A percentile compares a stretch with the other conserved stretches of the same genome.
Evolutionary conservation across 2,797 vertebrate genomes (phyloP).

Genomic region (Poliocrania exsul): DNA sequence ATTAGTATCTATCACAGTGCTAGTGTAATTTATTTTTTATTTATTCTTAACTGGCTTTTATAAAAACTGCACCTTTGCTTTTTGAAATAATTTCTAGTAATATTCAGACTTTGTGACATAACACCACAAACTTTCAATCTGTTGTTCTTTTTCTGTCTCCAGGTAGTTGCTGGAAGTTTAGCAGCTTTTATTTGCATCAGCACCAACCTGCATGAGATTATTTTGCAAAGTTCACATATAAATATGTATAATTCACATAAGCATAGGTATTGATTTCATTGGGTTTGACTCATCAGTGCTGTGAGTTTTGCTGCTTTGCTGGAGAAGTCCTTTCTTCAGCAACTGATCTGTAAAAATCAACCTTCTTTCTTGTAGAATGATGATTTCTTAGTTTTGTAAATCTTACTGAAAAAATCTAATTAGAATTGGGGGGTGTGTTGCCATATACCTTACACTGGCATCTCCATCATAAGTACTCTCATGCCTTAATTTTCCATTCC

Average conservation of each 20-base stretch:
- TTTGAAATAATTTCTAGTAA: background rate
- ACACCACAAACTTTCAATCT: background rate
- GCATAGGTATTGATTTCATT: background rate
- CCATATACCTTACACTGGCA: fast-evolving
- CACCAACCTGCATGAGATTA: background rate
- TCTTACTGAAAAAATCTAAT: background rate
- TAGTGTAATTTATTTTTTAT: background rate
- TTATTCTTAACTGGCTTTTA: background rate
- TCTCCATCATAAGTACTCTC: background rate
- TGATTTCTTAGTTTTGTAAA: background rate
- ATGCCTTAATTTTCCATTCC: background rate
- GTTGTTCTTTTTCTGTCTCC: background rate
- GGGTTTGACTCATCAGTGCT: background rate
- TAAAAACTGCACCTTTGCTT: background rate
- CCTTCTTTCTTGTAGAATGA: background rate
- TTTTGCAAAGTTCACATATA: background rate
- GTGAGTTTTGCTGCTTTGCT: background rate
- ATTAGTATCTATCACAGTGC: background rate
- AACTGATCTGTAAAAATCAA: background rate
- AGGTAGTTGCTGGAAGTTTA: background rate
- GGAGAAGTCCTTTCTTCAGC: background rate
- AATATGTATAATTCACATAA: background rate
- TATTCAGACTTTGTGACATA: background rate
- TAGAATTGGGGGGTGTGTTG: background rate
- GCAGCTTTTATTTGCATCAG: background rate